A percentile compares a stretch with the other conserved stretches of the same genome.
Evolutionary conservation across 2,888 invertebrate genomes (phyloP).

Genomic region (Ennomos fuscantarius): DNA sequence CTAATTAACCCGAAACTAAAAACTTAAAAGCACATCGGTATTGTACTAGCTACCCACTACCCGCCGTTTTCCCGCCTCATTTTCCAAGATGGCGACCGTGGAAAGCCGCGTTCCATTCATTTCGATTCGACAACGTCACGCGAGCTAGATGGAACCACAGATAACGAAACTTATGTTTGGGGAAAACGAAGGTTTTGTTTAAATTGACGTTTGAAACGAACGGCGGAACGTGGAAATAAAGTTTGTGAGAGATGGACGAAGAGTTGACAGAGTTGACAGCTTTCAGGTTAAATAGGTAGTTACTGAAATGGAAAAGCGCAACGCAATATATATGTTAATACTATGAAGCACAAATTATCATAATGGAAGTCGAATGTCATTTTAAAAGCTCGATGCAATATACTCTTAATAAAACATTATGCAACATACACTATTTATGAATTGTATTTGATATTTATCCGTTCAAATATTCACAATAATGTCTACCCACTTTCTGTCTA

Average conservation of each 20-base stretch:
- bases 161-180: conserved; percentile 41
- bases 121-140: conserved; percentile 58
- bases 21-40: conserved; percentile 43
- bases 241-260: conserved; percentile 27
- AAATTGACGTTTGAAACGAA: conserved; percentile 38
- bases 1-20: conserved; percentile 30
- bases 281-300: conserved; percentile 8
- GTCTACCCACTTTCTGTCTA: too few species aligned
- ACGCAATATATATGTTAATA: conserved; percentile 10
- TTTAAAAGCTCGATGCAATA: not conserved
- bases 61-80: conserved; percentile 47
- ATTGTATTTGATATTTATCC: not conserved
- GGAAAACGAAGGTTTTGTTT: conserved; percentile 35
- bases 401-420: conserved; percentile 11
- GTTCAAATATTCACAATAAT: too few species aligned
- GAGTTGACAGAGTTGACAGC: conserved; percentile 21
- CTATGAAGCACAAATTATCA: conserved; percentile 9
- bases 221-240: conserved; percentile 28
- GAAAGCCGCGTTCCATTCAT: conserved; percentile 59
- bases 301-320: not conserved
- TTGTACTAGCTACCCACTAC: too few species aligned
- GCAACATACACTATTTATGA: conserved; percentile 2
- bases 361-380: conserved; percentile 1
- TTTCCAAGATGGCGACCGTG: conserved; percentile 64
- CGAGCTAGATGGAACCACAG: conserved; percentile 34